Conservation (phyloP, 2,888 invertebrate genomes). For the Callyntrura sp. region DNA sequence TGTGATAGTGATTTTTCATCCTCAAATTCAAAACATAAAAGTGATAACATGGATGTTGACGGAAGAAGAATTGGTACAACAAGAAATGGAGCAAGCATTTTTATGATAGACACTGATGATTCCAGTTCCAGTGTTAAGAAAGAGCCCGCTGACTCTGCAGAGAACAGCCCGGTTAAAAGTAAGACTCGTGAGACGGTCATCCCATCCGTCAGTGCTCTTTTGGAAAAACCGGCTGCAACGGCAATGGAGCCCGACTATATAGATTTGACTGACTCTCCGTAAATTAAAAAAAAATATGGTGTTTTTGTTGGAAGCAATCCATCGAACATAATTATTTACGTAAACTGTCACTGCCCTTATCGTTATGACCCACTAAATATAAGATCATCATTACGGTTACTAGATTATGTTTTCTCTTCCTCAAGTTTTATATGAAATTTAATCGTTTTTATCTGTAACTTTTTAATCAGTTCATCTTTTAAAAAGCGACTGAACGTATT, state of each 20-base stretch:
- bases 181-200: not conserved
- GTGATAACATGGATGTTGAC: slow-evolving; percentile 30
- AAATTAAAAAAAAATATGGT: not conserved
- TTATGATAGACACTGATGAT: not conserved
- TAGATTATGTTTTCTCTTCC: not conserved
- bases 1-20: slow-evolving; percentile 53
- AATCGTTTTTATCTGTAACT: not conserved
- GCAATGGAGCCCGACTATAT: slow-evolving; percentile 57
- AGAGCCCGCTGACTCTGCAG: slow-evolving; percentile 31
- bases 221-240: not conserved
- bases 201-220: not conserved
- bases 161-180: slow-evolving; percentile 14
- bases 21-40: not conserved
- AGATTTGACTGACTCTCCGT: slow-evolving; percentile 76
- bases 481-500: slow-evolving; percentile 18
- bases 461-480: not conserved
- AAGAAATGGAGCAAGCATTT: not conserved
- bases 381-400: not conserved
- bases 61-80: not conserved
- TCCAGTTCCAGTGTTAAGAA: slow-evolving; percentile 13
- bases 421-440: not conserved
- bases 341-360: slow-evolving; percentile 29
- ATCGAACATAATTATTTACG: not conserved
- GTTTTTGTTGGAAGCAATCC: not conserved
- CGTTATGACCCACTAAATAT: not conserved